Evolutionary conservation across 2,888 invertebrate genomes (phyloP), one percentile per base, ranked within the genome.

Genomic region (Cosmia pyralina): DNA sequence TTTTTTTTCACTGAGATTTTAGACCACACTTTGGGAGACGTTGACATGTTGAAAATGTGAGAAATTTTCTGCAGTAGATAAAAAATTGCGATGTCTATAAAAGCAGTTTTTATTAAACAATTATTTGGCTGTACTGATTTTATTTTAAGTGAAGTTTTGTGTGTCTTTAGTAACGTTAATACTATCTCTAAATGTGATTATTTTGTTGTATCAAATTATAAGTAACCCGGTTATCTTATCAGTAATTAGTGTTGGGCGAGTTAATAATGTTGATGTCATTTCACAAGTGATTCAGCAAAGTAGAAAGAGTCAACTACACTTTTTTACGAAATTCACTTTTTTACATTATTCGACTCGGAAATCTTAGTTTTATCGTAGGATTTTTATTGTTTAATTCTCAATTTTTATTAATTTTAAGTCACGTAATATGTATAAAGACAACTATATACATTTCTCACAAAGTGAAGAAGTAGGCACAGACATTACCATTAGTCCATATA

Each of bases 1-100:
- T 58, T 80, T 53, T 69, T 83, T 22, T 55, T 74, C n/a, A 62
- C 75, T 0, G 81, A 58, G 41, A 86, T 84, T 65, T 78, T 78
- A 4, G 79, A 78, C 82, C 85, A 86, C 22, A 80, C 69, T 86
- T 75, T 82, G 1, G 10, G 41, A 34, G 57, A 11, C 7, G 13
- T 46, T 6, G 66, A 34, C 79, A 82, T 79, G 6, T 8, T 72
- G 3, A 48, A 46, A 28, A 69, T 19, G 3, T 44, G 4, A 0
- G n/a, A 38, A 52, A 58, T 48, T 79, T 48, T 62, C 4, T 11
- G 11, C 38, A 79, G n/a, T 15, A 79, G 0, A 62, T 28, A 62
- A 52, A 60, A 62, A 52, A 75, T 52, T 11, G 5, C 15, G 13
- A 10, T 0, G 19, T 46, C 17, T 22, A 10, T 0, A 10, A 50